These are phyloP conservation scores for Arvicanthis niloticus DNA, from an alignment of 2,113 vertebrate species.

Conservation along the genomic window DNA sequence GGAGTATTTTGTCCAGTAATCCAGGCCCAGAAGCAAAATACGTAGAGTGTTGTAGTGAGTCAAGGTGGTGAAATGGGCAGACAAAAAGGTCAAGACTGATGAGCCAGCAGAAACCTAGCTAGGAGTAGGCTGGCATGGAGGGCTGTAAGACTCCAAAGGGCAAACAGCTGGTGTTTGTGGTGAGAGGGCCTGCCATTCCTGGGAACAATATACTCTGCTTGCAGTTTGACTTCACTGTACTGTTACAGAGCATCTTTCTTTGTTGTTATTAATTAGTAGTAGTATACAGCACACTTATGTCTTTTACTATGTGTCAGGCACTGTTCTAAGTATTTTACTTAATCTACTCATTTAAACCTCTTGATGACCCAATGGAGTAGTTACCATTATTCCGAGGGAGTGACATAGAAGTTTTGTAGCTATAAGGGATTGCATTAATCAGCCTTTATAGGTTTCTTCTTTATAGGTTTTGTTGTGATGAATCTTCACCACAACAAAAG, in stretches of 20 bases:
- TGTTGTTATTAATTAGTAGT: neutral
- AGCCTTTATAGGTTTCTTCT: neutral
- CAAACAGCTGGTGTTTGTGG: too few species aligned
- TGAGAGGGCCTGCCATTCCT: neutral
- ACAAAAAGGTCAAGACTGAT: neutral
- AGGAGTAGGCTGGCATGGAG: neutral
- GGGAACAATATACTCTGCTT: neutral
- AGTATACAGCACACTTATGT: neutral
- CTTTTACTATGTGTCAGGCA: neutral
- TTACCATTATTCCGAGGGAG: neutral
- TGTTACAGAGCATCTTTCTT: neutral
- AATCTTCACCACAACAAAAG: neutral
- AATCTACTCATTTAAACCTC: neutral
- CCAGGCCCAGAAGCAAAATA: neutral
- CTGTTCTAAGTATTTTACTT: neutral
- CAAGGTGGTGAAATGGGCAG: neutral
- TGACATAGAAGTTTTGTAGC: neutral
- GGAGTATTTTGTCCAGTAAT: neutral
- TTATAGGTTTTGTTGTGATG: neutral
- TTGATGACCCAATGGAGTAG: neutral
- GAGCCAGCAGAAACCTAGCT: rapidly evolving
- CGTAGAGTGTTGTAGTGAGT: neutral
- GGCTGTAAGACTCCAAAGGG: neutral
- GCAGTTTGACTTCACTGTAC: neutral
- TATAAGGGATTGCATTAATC: neutral